Evolutionary conservation across 1,140 invertebrate genomes (phyloP).

Genomic region (Rhopalosiphum padi): DNA sequence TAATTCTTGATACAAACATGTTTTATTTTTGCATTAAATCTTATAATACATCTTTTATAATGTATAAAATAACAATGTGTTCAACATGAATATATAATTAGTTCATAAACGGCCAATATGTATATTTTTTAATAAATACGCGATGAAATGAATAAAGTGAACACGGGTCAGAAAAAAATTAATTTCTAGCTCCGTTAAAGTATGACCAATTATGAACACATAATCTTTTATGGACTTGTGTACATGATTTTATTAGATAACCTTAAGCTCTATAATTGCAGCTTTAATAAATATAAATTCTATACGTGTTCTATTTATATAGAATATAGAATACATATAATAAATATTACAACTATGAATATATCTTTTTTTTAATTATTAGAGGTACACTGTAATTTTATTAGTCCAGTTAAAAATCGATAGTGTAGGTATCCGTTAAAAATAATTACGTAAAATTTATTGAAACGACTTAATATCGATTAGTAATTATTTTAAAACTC

Average conservation of each 20-base stretch:
- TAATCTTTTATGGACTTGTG: neutral
- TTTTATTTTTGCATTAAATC: neutral
- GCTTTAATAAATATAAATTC: neutral
- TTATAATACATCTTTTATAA: neutral
- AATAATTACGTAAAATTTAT: neutral
- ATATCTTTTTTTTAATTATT: neutral
- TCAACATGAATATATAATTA: neutral
- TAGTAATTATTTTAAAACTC: neutral
- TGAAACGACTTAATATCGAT: neutral
- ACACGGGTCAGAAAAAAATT: neutral
- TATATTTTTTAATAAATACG: neutral
- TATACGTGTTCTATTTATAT: neutral
- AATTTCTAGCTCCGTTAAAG: neutral
- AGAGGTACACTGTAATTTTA: neutral
- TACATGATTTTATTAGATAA: conserved; percentile 26
- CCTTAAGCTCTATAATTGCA: conserved; percentile 22
- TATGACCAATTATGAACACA: conserved; percentile 31
- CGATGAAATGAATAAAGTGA: neutral
- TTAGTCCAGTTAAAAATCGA: neutral
- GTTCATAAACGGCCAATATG: neutral
- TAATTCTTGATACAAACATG: neutral
- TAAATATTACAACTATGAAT: neutral
- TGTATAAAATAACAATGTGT: neutral
- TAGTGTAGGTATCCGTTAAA: neutral
- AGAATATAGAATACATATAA: neutral